Base-by-base conservation (phyloP, 2,797 vertebrate genomes). In the Pampus argenteus region DNA sequence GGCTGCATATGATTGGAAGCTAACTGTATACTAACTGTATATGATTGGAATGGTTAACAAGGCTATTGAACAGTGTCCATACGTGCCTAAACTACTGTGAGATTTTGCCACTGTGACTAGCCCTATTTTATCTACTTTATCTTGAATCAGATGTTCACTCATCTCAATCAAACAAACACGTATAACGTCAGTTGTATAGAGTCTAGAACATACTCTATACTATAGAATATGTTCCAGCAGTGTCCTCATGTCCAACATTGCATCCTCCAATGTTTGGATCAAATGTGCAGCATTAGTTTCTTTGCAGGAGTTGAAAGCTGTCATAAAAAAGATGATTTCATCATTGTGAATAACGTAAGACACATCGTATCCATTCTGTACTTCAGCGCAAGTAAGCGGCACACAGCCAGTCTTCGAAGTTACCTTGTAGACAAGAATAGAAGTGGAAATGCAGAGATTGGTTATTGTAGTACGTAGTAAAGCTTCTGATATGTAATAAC, bases 261-360 rank as follows among this genome's bases (percentile, higher is more conserved):
- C 95, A 0, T 86, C 83, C 83, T 96, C 94, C 42, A 98, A 79
- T 2, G 94, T 94, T 58, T 91, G 92, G 0, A 95, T 91, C 93
- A 99, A 86, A 55, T 69, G 91, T 0, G 87, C 89, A 0, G 96
- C 93, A 0, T 93, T 94, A 0, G 97, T 99, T 36, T 98, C 96
- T 0, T 92, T 87, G 2, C 96, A 99, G 88, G 94, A 92, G 93
- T 96, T 98, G 89, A 96, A 98, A n/a, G 97, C 94, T 0, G 98
- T 97, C 76, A 99, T 83, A 0, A 97, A 93, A 20, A 98, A 97
- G 91, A 98, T 98, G 89, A 99, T 95, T 83, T 98, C 97, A 0
- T 95, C 78, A 1, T 94, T 90, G 97, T 97, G 96, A 0, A 98
- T 97, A 83, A 98, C 98, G 81, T 99, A 99, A 92, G 97, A 99